Evolutionary conservation across 37 sponge, comb jelly and placozoan genomes (phyloP).

Genomic region (Ianthella basta): DNA sequence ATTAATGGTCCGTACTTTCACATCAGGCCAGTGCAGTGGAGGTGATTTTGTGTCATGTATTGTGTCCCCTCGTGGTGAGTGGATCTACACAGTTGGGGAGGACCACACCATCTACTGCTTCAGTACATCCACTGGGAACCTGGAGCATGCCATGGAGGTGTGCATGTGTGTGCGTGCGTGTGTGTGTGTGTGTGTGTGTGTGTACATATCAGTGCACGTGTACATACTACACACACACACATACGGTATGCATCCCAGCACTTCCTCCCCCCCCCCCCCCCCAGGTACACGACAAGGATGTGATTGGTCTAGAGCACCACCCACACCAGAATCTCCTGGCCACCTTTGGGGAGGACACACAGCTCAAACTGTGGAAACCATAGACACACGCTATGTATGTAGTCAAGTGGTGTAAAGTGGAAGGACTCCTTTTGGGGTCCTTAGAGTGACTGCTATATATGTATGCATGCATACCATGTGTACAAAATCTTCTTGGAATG

Average conservation of each 20-base stretch:
- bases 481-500: too few species aligned
- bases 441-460: too few species aligned
- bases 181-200: conserved; percentile 43
- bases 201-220: not conserved
- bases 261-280: too few species aligned
- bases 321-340: too few species aligned
- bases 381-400: conserved; percentile 35
- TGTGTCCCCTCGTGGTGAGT: conserved; percentile 89
- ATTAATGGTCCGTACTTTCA: conserved; percentile 84
- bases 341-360: conserved; percentile 86
- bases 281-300: too few species aligned
- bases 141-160: conserved; percentile 27
- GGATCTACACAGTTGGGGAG: conserved; percentile 97
- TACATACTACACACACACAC: not conserved
- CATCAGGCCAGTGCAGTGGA: conserved; percentile 88
- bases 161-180: conserved; percentile 46
- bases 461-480: too few species aligned
- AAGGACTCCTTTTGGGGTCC: too few species aligned
- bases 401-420: too few species aligned
- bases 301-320: too few species aligned
- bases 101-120: conserved; percentile 91
- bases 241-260: not conserved
- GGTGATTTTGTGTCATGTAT: conserved; percentile 89
- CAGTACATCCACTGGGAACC: conserved; percentile 31
- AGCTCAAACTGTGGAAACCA: conserved; percentile 92